Evolutionary conservation across 2,888 invertebrate species (phyloP), one percentile per base, ranked within the genome.

Genomic region (Eupithecia centaureata): DNA sequence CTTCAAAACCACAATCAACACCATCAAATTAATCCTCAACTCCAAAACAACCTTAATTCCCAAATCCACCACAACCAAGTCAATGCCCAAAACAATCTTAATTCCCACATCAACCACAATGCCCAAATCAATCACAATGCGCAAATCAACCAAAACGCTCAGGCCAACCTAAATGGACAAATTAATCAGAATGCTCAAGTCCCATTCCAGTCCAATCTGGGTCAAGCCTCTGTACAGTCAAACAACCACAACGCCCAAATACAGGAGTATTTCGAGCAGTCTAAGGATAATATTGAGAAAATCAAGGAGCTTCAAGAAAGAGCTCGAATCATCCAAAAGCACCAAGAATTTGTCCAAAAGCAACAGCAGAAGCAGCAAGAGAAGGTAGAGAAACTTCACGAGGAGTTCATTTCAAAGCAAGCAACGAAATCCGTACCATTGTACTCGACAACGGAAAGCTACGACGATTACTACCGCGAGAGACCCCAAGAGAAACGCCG

Each of bases 351-450:
- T 76, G 94, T 96, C 5, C 96, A 97, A 77, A 96, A 96, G 79
- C 96, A 96, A 78, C 96, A 97, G 76, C 95, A 97, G 75, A 96
- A 96, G 76, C 95, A 96, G 54, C 95, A 96, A 79, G 95, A 96
- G 78, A 97, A 97, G 80, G 95, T 96, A 0, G 94, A 96, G 73
- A 94, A 95, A 76, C 92, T 96, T 32, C 96, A 97, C 74, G 95
- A 95, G 74, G 95, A 96, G 67, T 96, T 96, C 79, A 77, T 96
- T 0, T 94, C 94, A 73, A 95, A 95, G 73, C 97, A 97, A 82
- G 95, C 96, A 5, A 95, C 95, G 30, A 95, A 94, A 76, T 91
- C 94, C 66, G 86, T 94, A 73, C 94, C 94, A 71, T 83, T 90
- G 57, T 94, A 81, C 75, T 83, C 93, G 1, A 93, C 93, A 5